Percentiles rank a stretch among this genome's conserved stretches.
Conservation (phyloP, 2,113 vertebrate genomes). For the Pluvianellus socialis region DNA sequence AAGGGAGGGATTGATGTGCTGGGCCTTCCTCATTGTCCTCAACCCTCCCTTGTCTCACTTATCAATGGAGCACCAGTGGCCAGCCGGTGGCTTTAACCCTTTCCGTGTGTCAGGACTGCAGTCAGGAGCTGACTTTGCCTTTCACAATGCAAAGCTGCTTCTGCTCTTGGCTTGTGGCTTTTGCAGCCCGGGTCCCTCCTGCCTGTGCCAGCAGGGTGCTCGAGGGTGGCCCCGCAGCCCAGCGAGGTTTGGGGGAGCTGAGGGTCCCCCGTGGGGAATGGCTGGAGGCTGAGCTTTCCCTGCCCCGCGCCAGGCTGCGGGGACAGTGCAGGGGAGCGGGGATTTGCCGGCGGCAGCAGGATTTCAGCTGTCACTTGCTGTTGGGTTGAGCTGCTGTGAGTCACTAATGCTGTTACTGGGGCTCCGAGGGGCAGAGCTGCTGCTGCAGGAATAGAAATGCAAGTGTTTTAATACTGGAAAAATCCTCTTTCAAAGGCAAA, state of each 20-base stretch:
- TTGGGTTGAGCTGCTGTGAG: conserved; percentile 49
- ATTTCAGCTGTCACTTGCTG: conserved; percentile 53
- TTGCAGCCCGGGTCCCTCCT: background rate
- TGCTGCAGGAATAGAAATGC: background rate
- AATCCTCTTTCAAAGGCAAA: background rate
- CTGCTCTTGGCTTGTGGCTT: background rate
- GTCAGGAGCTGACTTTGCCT: background rate
- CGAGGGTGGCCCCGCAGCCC: background rate
- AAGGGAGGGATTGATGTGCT: conserved; percentile 25
- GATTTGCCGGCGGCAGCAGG: background rate
- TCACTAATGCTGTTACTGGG: conserved; percentile 28
- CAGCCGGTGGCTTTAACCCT: background rate
- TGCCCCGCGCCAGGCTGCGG: background rate
- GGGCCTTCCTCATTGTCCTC: conserved; percentile 11
- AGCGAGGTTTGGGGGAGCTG: accelerated
- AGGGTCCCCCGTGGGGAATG: background rate
- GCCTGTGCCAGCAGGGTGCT: background rate
- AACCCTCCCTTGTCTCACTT: background rate
- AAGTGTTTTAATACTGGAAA: background rate
- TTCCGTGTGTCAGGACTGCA: background rate
- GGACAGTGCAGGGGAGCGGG: background rate
- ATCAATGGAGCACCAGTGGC: conserved; percentile 17
- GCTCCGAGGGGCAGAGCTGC: conserved; percentile 3
- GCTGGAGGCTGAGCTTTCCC: background rate
- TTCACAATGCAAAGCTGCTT: background rate